Conservation (phyloP, 2,888 invertebrate genomes). For the Apamea anceps region DNA sequence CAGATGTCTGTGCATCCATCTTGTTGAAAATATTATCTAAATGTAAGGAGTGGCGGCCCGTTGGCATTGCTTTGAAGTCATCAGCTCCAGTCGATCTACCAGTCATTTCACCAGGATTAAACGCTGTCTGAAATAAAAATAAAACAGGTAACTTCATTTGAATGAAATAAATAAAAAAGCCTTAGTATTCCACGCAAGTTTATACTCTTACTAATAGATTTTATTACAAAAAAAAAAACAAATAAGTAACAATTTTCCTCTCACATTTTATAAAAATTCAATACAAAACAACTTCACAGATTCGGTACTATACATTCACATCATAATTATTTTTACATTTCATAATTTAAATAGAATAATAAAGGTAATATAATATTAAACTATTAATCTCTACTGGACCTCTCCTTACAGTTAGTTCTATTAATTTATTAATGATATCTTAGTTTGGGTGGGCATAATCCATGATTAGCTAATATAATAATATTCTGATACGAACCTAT, state of each 20-base stretch:
- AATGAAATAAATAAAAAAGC: neutral
- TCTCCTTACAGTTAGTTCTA: neutral
- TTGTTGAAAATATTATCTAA: constrained; percentile 78
- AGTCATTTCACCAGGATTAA: constrained; percentile 86
- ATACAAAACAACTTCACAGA: too few relatives aligned
- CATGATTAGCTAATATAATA: neutral
- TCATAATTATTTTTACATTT: neutral
- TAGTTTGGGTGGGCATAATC: neutral
- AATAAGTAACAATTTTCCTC: too few relatives aligned
- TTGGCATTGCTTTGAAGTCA: constrained; percentile 65
- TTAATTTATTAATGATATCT: neutral
- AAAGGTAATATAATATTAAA: neutral
- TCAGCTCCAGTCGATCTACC: constrained; percentile 85
- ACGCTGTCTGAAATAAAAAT: constrained; percentile 76
- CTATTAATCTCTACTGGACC: neutral
- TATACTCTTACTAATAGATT: neutral
- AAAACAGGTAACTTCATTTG: neutral
- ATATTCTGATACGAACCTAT: neutral
- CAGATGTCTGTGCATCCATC: constrained; percentile 82
- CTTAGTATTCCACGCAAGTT: neutral
- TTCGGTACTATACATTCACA: neutral
- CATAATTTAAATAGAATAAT: neutral
- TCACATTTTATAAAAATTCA: too few relatives aligned
- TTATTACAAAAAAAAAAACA: neutral
- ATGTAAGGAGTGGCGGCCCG: constrained; percentile 78